Percentiles rank a stretch among this genome's conserved stretches.
phyloP scores from a whole-genome alignment of 2,888 invertebrate species.

The Ceratothoa steindachneri region DNA sequence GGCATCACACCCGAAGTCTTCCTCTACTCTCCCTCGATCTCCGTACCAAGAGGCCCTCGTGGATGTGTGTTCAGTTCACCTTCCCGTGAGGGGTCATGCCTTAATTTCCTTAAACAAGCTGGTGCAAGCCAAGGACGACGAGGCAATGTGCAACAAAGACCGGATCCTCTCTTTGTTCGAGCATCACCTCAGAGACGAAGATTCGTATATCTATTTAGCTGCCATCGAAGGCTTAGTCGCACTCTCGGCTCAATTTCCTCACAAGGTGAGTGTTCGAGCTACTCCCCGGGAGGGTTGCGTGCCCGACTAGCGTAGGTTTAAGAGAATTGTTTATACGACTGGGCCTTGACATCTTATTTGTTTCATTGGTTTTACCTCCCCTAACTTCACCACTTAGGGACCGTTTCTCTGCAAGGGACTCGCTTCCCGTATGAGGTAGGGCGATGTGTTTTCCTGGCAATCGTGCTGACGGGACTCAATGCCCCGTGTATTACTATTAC shows the following conservation, averaged over 20 bases:
- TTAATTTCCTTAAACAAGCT: constrained; percentile 68
- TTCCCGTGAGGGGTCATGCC: constrained; percentile 79
- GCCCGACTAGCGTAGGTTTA: too few relatives aligned
- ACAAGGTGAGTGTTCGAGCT: constrained; percentile 57
- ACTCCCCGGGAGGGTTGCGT: too few relatives aligned
- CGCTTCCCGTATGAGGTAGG: too few relatives aligned
- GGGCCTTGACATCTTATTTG: too few relatives aligned
- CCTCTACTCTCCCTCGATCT: background rate
- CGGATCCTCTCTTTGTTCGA: constrained; percentile 68
- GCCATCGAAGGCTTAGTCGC: constrained; percentile 72
- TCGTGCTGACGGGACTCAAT: too few relatives aligned
- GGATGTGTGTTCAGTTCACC: constrained; percentile 65
- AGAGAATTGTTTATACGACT: too few relatives aligned
- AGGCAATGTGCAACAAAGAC: constrained; percentile 63
- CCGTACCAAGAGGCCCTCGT: constrained; percentile 61
- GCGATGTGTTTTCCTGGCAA: too few relatives aligned
- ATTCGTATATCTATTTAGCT: constrained; percentile 76
- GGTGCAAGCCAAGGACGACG: constrained; percentile 63
- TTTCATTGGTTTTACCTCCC: too few relatives aligned
- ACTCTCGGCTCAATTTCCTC: constrained; percentile 64
- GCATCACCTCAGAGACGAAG: constrained; percentile 70
- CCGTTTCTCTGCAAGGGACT: too few relatives aligned
- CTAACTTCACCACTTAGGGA: too few relatives aligned
- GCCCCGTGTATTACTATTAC: too few relatives aligned
- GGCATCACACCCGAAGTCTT: background rate